Percentiles rank a stretch among this genome's conserved stretches.
phyloP scores from a whole-genome alignment of 2,113 vertebrate genomes.

The Chloropsis cyanopogon region DNA sequence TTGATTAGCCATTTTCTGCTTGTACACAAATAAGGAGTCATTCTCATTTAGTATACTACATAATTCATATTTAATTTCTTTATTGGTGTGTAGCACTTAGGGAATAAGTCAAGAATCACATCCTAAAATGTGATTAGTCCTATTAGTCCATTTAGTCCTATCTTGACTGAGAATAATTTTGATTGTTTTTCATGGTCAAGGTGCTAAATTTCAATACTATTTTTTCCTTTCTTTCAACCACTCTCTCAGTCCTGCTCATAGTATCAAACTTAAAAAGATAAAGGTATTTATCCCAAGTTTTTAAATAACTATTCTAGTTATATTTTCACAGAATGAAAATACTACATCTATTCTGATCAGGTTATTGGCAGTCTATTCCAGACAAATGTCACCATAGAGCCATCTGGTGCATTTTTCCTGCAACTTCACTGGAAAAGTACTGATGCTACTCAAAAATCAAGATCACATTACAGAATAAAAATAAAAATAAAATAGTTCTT shows the following conservation, averaged over 20 bases:
- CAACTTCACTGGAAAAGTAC: conserved; percentile 44
- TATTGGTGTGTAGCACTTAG: background rate
- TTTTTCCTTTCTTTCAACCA: background rate
- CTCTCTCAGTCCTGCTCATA: background rate
- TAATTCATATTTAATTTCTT: background rate
- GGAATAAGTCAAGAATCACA: background rate
- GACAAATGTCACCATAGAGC: conserved; percentile 51
- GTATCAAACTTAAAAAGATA: background rate
- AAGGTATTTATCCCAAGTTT: background rate
- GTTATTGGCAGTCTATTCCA: background rate
- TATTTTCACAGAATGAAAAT: background rate
- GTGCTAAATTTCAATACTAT: background rate
- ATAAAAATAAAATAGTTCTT: background rate
- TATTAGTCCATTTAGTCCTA: background rate
- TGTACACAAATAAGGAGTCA: background rate
- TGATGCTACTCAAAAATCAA: background rate
- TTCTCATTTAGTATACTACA: background rate
- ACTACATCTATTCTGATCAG: background rate
- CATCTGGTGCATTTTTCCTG: conserved; percentile 71
- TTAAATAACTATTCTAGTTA: conserved; percentile 24
- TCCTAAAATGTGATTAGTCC: background rate
- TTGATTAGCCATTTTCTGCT: background rate
- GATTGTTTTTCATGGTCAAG: background rate
- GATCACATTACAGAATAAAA: background rate
- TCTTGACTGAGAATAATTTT: background rate